Evolutionary conservation across 1,140 invertebrate genomes (phyloP).

Genomic region (Pseudomyrmex flavicornis): DNA sequence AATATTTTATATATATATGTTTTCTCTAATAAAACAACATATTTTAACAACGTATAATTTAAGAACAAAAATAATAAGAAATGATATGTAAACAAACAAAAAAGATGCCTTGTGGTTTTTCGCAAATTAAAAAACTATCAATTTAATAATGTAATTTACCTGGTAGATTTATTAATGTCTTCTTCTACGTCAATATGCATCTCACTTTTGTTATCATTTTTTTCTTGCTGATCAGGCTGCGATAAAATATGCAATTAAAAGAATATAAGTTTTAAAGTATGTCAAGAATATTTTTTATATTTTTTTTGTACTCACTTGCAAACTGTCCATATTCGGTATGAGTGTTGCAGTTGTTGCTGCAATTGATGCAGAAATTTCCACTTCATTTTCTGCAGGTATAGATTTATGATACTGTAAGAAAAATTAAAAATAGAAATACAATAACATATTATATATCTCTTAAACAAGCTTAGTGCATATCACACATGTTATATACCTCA

Average conservation of each 20-base stretch:
- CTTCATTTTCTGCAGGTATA: slow-evolving; percentile 22
- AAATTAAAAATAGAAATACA: not conserved
- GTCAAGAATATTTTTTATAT: not conserved
- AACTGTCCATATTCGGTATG: slow-evolving; percentile 1
- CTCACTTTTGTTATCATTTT: slow-evolving; percentile 12
- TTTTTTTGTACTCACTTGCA: slow-evolving; percentile 44
- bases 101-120: not conserved
- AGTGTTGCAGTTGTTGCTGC: not conserved
- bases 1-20: not conserved
- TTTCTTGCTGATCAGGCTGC: slow-evolving; percentile 52
- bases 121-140: not conserved
- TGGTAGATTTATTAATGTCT: slow-evolving; percentile 52
- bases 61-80: not conserved
- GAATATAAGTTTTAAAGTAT: not conserved
- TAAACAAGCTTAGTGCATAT: not conserved
- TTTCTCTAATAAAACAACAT: slow-evolving; percentile 7
- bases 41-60: not conserved
- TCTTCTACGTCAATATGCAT: not conserved
- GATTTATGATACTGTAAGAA: slow-evolving; percentile 15
- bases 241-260: slow-evolving; percentile 34
- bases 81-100: not conserved
- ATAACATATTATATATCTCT: too few species aligned
- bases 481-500: slow-evolving; percentile 66
- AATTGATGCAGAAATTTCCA: slow-evolving; percentile 12
- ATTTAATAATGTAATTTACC: slow-evolving; percentile 62